Base-by-base conservation (phyloP, 1,140 invertebrate species). In the Aphelenchoides avenae region DNA sequence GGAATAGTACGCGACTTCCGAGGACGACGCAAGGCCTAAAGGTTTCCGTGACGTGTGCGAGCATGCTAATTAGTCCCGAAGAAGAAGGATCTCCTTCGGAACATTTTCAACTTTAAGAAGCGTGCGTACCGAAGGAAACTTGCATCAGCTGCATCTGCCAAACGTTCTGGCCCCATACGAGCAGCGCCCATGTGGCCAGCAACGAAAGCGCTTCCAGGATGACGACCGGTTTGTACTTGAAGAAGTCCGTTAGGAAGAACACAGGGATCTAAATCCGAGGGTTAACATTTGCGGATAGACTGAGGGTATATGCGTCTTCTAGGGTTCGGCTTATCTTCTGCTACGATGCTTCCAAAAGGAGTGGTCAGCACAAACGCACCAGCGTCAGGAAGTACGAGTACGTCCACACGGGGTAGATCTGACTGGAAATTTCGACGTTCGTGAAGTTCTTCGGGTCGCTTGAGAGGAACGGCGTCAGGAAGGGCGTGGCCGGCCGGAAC, bases 1-100 rank as follows among this genome's bases (percentile, higher is more conserved):
- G 0, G 89, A 90, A 61, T 86, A 88, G 78, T 92, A 93, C 0
- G 89, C 89, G 1, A 93, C 85, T 80, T 93, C 89, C 6, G 88
- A 85, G 0, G 89, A 88, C 74, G 88, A 84, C 67, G 87, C 88
- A 9, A 88, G 80, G 2, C 89, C 89, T 80, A 41, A 34, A 73
- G 43, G n/a, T 59, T 22, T 22, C 34, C 31, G 24, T 11, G n/a
- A n/a, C n/a, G n/a, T n/a, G n/a, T n/a, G n/a, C n/a, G n/a, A n/a
- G n/a, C n/a, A n/a, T 11, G 42, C n/a, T 13, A 13, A 42, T 26
- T 3, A 46, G 30, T 40, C 24, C 24, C 24, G 22, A 46, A 18
- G 11, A 52, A 13, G 18, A 40, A 52, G 26, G 15, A 52, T 52
- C 34, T 11, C 11, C 13, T 15, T 13, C 15, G 13, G 13, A 36